Evolutionary conservation across 2,113 vertebrate genomes (phyloP), one percentile per base, ranked within the genome.

Genomic region (Halichoeres trimaculatus): DNA sequence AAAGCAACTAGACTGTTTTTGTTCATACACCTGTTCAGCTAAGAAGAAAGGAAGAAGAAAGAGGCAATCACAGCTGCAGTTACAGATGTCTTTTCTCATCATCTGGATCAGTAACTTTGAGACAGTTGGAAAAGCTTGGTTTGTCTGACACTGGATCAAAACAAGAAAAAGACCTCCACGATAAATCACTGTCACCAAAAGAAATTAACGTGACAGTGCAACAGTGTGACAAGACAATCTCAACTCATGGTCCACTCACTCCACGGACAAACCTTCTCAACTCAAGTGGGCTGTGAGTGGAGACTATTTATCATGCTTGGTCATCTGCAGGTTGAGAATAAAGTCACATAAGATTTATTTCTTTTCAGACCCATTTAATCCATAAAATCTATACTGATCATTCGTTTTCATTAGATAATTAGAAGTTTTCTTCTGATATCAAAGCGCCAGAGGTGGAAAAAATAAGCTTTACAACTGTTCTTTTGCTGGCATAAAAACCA

Each of bases 151-250:
- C 58, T 47, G 11, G 16, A 43, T 45, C 26, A 62, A 14, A 48
- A 43, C 43, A 54, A 30, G 8, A 24, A 26, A 41, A 14, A 41
- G 40, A 14, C 40, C 14, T 41, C 14, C 40, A 41, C 40, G 16
- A 19, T 8, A 54, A 26, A 23, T 23, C 38, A 60, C 40, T 11
- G n/a, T 23, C 5, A 58, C 13, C 14, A 23, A 23, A 38, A 23
- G n/a, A 35, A 23, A 40, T 10, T 40, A 35, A 53, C 11, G 2
- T 47, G 64, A 54, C 40, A 60, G 59, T 19, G 5, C 35, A 54
- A 52, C 36, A 59, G 59, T 19, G 5, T 45, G 63, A 52, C 36
- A 59, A 67, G 51, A 68, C 47, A 68, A 54, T 20, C 52, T 56
- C 43, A 66, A 41, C 11, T 63, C 41, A 11, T 9, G 24, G 34